Conservation (phyloP, 2,113 vertebrate species). For the human region GRCh38 chr4:137772001-137772500, state of each 20-base stretch:
- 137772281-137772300: constrained; percentile 58
- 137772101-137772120: constrained; percentile 41
- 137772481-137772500: background rate
- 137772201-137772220: background rate
- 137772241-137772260: constrained; percentile 39
- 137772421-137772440: background rate
- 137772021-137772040: constrained; percentile 36
- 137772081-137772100: constrained; percentile 53
- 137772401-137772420: constrained; percentile 43
- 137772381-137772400: constrained; percentile 39
- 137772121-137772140: background rate
- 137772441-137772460: background rate
- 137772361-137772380: constrained; percentile 40
- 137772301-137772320: background rate
- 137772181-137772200: constrained; percentile 53
- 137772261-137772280: constrained; percentile 37
- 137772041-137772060: constrained; percentile 17
- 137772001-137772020: background rate
- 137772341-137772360: constrained; percentile 45
- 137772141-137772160: constrained; percentile 64
- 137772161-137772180: constrained; percentile 40
- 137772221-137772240: constrained; percentile 40
- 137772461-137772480: background rate
- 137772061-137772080: background rate
- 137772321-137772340: background rate